Evolutionary conservation across 2,113 vertebrate species (phyloP), one percentile per base, ranked within the genome.

Genomic region (Lampris megalopsis): DNA sequence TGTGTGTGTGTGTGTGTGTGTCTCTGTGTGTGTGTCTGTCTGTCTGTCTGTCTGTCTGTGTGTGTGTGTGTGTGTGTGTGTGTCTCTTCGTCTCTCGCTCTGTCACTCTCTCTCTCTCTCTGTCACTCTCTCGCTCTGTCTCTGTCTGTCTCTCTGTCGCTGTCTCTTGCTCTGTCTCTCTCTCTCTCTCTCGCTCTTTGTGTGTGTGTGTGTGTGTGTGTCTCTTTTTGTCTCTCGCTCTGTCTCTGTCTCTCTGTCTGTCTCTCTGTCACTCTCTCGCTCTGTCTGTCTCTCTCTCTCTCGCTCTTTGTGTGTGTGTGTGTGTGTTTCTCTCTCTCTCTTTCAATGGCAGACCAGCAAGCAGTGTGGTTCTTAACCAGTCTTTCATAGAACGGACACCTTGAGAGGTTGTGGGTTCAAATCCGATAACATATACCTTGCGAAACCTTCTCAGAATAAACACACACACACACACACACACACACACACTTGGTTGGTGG

Each of bases 321-420:
- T 24, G 24, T 24, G 24, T 24, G 24, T 24, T 24, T 24, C 24
- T 24, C 24, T 24, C 24, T 24, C 24, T 24, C 24, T 24, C 68
- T 74, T 64, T 65, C 68, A 82, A 66, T 73, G 24, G 24, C 24
- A 24, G 24, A 24, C 24, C 24, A 24, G 24, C 24, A 24, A 24
- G 24, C 24, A 24, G 24, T 24, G 24, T 24, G 24, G 24, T 24
- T 57, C 67, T 83, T 66, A 88, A 79, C 88, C 77, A 36, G 24
- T 52, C 81, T 65, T 67, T 79, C 56, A 2, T 56, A 13, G 63
- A 73, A 68, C 68, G 1, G 84, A 79, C 82, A 79, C 73, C 73
- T 61, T 2, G 1, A 24, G 41, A 83, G 87, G 80, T 90, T 81
- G 35, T 7, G 3, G 8, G 84, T 82, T 92, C 85, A 85, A 79